phyloP scores from a whole-genome alignment of 2,888 invertebrate species.

The Euproctis similis region DNA sequence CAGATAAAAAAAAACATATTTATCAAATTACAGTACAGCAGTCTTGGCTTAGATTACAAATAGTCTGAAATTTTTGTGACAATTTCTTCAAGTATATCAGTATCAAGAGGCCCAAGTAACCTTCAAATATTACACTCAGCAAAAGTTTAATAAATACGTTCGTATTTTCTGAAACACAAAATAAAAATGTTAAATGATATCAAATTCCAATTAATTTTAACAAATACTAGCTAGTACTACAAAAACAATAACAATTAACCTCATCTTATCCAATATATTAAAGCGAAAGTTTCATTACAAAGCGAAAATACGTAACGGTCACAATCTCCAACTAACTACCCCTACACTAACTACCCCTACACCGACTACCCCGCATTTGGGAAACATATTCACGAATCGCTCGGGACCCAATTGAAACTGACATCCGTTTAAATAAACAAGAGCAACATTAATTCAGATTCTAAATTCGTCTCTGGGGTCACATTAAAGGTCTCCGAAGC shows the following conservation, averaged over 20 bases:
- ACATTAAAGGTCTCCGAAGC: conserved; percentile 29
- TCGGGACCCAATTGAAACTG: conserved; percentile 22
- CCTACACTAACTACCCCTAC: too few relatives aligned
- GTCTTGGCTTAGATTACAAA: too few relatives aligned
- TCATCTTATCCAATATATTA: conserved; percentile 4
- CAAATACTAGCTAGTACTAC: neutral
- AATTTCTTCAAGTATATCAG: too few relatives aligned
- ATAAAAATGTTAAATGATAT: too few relatives aligned
- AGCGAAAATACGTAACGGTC: conserved; percentile 5
- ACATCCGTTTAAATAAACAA: conserved; percentile 25
- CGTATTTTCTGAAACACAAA: too few relatives aligned
- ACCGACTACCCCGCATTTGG: conserved; percentile 5
- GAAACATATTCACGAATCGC: conserved; percentile 16
- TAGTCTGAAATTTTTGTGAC: too few relatives aligned
- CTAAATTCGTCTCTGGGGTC: conserved; percentile 37
- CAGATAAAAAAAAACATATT: too few relatives aligned
- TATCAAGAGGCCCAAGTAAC: too few relatives aligned
- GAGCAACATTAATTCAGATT: conserved; percentile 26
- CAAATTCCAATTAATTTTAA: too few relatives aligned
- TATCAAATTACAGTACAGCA: too few relatives aligned
- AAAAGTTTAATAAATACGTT: too few relatives aligned
- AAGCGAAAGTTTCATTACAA: conserved; percentile 9
- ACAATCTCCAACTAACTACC: conserved; percentile 5
- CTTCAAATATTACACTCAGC: too few relatives aligned
- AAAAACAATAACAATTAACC: conserved; percentile 7